These are phyloP conservation scores for Cotesia glomerata DNA, from an alignment of 1,140 invertebrate species.

Conservation along the genomic window DNA sequence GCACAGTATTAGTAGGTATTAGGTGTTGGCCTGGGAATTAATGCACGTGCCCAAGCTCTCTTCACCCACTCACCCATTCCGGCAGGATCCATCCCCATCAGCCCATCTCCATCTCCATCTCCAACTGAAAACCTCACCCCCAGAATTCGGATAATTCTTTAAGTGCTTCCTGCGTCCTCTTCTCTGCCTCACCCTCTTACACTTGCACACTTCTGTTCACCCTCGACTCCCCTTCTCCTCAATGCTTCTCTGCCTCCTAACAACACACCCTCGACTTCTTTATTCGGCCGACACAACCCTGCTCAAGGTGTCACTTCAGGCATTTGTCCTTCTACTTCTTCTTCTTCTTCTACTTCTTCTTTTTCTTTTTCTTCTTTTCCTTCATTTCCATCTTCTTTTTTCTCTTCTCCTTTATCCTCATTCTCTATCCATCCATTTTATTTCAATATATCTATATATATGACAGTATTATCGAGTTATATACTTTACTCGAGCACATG, in stretches of 20 bases:
- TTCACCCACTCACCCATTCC: too few relatives aligned
- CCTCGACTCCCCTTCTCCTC: constrained; percentile 29
- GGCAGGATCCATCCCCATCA: too few relatives aligned
- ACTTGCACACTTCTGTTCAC: too few relatives aligned
- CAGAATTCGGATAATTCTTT: constrained; percentile 64
- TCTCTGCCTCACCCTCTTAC: constrained; percentile 41
- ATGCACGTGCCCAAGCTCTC: constrained; percentile 53
- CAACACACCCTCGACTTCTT: constrained; percentile 12
- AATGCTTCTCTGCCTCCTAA: constrained; percentile 40
- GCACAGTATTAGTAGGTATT: constrained; percentile 64
- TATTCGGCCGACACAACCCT: constrained; percentile 15
- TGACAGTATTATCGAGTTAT: too few relatives aligned
- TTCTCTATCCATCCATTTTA: constrained; percentile 9
- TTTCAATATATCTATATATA: too few relatives aligned
- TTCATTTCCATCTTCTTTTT: background rate
- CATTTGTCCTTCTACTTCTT: constrained; percentile 35
- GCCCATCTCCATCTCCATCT: too few relatives aligned
- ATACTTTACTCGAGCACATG: too few relatives aligned
- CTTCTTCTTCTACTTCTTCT: constrained; percentile 13
- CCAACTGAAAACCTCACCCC: constrained; percentile 50
- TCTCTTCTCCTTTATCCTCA: constrained; percentile 6
- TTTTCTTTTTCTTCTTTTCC: constrained; percentile 14
- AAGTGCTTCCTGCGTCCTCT: constrained; percentile 60
- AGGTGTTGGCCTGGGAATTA: constrained; percentile 63
- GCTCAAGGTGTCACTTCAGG: constrained; percentile 41